Base-by-base conservation (phyloP, 1,140 invertebrate genomes). In the Ceratina calcarata region DNA sequence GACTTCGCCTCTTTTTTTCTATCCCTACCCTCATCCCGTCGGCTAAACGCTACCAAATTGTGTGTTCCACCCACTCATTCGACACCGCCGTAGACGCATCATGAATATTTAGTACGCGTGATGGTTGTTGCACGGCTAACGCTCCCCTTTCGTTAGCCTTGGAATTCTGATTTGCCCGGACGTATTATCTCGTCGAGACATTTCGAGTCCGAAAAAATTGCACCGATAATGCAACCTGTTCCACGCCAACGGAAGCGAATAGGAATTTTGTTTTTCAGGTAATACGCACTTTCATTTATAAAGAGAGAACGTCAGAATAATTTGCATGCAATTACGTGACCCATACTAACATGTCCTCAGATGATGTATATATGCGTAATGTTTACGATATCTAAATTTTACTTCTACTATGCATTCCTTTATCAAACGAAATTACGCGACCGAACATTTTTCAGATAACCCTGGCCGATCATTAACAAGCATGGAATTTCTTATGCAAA, bases 81-180 rank as follows among this genome's bases (percentile, higher is more conserved):
- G 37, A 20, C 55, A n/a, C 60, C 24, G 18, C 16, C 18, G 24
- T 27, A 62, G 32, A 60, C 24, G 24, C 58, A 61, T 15, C 65
- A 77, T 77, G 74, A 77, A 77, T 77, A 77, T 77, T 77, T 62
- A 70, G 22, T 27, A 49, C 45, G 57, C 66, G 66, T 77, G 45
- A 32, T 20, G 27, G 16, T n/a, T 72, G 70, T 45, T 10, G 12
- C 45, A 27, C 15, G n/a, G 7, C 10, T n/a, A 67, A 77, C 57
- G 57, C 8, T 6, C 2, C 13, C 37, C n/a, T 62, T 37, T 37
- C 57, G 66, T 78, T 62, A 61, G 45, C 58, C 75, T 71, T 62
- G 67, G 37, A 62, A 71, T 24, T 45, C n/a, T 37, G 37, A 53
- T 37, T 60, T 64, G 55, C 16, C 12, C 20, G 15, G 22, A 3